Percentiles rank a stretch among this genome's conserved stretches.
Conservation (phyloP, 92 coral and sea anemone genomes). For the Phenganax marumi region DNA sequence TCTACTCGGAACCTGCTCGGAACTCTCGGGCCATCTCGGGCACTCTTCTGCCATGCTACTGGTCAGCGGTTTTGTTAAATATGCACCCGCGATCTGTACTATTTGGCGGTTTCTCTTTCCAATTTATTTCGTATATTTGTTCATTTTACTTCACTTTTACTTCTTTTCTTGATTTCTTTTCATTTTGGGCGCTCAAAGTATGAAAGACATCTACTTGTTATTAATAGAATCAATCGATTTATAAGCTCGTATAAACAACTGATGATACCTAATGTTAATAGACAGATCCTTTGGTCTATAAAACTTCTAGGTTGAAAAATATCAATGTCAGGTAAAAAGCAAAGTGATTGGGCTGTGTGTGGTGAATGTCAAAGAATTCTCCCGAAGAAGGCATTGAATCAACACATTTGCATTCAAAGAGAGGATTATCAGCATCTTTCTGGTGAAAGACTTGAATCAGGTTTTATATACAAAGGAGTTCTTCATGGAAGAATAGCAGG, state of each 20-base stretch:
- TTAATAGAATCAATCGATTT: too few species aligned
- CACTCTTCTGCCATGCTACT: too few species aligned
- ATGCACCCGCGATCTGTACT: not conserved
- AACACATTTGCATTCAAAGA: constrained; percentile 1
- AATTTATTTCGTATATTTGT: not conserved
- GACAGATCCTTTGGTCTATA: not conserved
- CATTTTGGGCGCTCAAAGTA: not conserved
- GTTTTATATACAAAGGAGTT: constrained; percentile 14
- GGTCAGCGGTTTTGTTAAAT: not conserved
- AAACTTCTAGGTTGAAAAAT: not conserved
- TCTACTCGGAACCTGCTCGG: not conserved
- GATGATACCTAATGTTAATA: too few species aligned
- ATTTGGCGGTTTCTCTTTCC: not conserved
- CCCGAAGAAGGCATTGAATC: constrained; percentile 5
- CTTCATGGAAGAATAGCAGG: constrained; percentile 14
- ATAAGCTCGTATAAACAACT: too few species aligned
- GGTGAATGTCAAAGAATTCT: constrained; percentile 5
- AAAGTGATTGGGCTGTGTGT: constrained; percentile 19
- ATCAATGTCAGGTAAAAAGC: constrained; percentile 26
- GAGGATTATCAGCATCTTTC: not conserved
- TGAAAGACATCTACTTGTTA: too few species aligned
- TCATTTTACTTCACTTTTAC: not conserved
- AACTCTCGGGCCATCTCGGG: too few species aligned
- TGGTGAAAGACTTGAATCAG: not conserved
- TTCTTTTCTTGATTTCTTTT: not conserved